phyloP scores from a whole-genome alignment of 2,797 vertebrate genomes.

The Tokudaia tokunoshimensis region DNA sequence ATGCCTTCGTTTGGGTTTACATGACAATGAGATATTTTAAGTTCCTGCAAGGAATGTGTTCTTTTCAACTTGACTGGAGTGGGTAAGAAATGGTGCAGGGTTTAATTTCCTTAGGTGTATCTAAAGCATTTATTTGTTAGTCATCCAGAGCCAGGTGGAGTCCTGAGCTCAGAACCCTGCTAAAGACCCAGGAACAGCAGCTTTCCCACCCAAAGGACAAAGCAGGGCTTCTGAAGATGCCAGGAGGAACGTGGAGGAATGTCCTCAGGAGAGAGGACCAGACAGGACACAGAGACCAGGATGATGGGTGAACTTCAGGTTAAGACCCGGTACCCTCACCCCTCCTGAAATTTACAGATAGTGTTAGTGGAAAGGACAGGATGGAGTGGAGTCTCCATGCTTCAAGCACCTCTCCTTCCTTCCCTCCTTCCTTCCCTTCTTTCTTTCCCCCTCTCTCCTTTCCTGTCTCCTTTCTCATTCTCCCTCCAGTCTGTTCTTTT shows the following conservation, averaged over 20 bases:
- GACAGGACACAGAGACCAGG: not conserved
- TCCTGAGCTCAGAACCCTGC: not conserved
- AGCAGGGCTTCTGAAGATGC: not conserved
- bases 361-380: not conserved
- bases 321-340: not conserved
- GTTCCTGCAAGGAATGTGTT: not conserved
- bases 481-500: no score
- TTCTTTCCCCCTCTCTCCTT: not conserved
- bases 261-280: not conserved
- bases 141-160: not conserved
- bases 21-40: not conserved
- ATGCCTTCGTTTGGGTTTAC: not conserved
- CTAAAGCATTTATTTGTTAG: not conserved
- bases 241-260: not conserved
- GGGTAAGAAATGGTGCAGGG: not conserved
- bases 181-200: not conserved
- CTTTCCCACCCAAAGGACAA: not conserved
- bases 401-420: no score
- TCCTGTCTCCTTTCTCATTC: no score
- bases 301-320: not conserved
- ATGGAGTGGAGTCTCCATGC: not conserved
- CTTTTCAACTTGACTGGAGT: not conserved
- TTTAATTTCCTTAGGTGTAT: not conserved
- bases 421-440: fast-evolving
- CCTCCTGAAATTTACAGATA: not conserved